Conservation (phyloP, 1,140 invertebrate genomes). For the Leptestheria dahalacensis region DNA sequence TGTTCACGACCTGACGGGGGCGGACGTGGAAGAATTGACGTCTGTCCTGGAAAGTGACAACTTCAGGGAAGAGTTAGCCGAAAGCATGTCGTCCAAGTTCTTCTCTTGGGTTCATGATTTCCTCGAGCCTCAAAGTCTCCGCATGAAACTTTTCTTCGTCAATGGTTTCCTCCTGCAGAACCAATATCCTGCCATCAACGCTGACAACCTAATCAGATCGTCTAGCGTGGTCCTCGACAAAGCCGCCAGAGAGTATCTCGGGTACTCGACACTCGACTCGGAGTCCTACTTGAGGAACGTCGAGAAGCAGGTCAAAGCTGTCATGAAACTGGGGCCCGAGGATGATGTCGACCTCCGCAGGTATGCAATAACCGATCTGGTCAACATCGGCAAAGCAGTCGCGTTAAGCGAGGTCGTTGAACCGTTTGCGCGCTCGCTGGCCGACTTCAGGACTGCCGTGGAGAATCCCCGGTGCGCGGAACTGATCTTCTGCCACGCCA, state of each 20-base stretch:
- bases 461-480: constrained; percentile 7
- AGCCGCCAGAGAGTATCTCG: not conserved
- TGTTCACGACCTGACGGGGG: constrained; percentile 4
- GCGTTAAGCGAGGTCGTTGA: constrained; percentile 10
- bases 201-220: constrained; percentile 7
- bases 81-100: constrained; percentile 1
- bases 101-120: constrained; percentile 6
- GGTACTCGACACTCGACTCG: constrained; percentile 2
- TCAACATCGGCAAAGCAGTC: not conserved
- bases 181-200: not conserved
- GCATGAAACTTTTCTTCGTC: constrained; percentile 4
- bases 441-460: constrained; percentile 3
- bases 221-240: not conserved
- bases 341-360: constrained; percentile 6
- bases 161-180: constrained; percentile 5
- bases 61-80: not conserved
- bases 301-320: not conserved
- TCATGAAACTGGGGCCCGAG: not conserved
- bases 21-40: constrained; percentile 1
- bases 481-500: not conserved
- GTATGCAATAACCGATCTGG: not conserved
- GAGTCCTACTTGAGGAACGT: constrained; percentile 6
- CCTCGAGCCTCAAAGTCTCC: constrained; percentile 6
- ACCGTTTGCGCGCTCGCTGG: not conserved
- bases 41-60: not conserved